phyloP scores from a whole-genome alignment of 2,888 invertebrate species.

The Monopis laevigella region DNA sequence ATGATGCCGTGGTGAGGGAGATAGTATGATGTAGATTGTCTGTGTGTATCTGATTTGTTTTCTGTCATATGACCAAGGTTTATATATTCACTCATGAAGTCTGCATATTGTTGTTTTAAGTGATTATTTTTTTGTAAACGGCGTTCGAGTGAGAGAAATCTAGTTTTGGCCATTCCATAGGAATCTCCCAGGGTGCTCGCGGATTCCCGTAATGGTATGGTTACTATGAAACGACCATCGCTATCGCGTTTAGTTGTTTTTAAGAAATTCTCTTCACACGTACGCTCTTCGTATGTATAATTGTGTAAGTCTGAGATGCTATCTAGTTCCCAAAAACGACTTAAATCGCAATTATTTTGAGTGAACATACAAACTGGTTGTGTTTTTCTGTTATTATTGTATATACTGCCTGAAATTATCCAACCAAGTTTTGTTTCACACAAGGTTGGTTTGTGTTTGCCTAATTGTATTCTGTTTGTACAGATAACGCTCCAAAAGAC shows the following conservation, averaged over 20 bases:
- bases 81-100: background rate
- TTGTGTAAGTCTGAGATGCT: no score
- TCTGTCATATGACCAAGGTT: background rate
- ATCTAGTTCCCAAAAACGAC: no score
- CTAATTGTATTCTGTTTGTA: no score
- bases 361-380: no score
- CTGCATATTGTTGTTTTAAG: background rate
- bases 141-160: background rate
- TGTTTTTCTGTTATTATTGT: background rate
- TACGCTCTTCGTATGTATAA: no score
- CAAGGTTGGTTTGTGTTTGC: background rate
- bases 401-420: background rate
- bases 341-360: no score
- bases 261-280: background rate
- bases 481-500: background rate
- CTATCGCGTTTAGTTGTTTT: background rate
- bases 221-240: background rate
- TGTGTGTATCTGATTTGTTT: background rate
- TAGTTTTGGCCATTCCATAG: background rate
- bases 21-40: background rate
- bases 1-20: conserved; percentile 13
- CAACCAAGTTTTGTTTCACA: background rate
- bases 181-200: background rate
- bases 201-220: background rate
- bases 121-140: background rate